Conservation (phyloP, 2,113 vertebrate species). For the Entosphenus tridentatus region DNA sequence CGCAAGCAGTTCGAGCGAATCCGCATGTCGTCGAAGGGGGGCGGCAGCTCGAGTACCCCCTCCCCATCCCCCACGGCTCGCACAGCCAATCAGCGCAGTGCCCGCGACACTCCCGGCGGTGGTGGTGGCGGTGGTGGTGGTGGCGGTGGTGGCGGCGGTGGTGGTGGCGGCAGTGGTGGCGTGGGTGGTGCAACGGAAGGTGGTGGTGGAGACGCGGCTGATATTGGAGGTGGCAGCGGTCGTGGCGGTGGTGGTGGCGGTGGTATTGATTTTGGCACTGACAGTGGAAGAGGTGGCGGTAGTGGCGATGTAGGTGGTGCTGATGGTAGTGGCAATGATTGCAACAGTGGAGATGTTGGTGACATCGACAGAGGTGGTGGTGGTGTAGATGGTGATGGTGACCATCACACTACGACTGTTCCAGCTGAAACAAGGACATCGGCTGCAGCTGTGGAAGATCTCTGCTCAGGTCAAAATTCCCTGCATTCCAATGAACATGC, state of each 20-base stretch:
- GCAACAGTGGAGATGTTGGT: neutral
- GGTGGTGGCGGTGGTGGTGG: neutral
- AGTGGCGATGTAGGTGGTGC: neutral
- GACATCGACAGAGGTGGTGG: neutral
- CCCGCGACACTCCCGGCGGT: too few relatives aligned
- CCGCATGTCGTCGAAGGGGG: too few relatives aligned
- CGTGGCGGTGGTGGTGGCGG: neutral
- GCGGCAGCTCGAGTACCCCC: too few relatives aligned
- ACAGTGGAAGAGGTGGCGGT: neutral
- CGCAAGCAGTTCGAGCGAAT: too few relatives aligned
- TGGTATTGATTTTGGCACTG: neutral
- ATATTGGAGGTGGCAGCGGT: neutral
- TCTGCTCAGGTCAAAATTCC: too few relatives aligned
- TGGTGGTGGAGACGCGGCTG: neutral
- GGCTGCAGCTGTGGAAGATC: too few relatives aligned
- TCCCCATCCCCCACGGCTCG: too few relatives aligned
- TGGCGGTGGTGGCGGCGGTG: neutral
- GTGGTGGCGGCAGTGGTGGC: neutral
- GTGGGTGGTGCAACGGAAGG: neutral
- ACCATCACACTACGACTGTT: too few relatives aligned
- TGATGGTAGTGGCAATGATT: neutral
- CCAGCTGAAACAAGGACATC: too few relatives aligned
- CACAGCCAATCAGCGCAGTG: too few relatives aligned
- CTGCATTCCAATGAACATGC: too few relatives aligned
- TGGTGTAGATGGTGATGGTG: neutral